These are phyloP conservation scores for Antheraea yamamai DNA, from an alignment of 2,888 invertebrate species.

Conservation along the genomic window DNA sequence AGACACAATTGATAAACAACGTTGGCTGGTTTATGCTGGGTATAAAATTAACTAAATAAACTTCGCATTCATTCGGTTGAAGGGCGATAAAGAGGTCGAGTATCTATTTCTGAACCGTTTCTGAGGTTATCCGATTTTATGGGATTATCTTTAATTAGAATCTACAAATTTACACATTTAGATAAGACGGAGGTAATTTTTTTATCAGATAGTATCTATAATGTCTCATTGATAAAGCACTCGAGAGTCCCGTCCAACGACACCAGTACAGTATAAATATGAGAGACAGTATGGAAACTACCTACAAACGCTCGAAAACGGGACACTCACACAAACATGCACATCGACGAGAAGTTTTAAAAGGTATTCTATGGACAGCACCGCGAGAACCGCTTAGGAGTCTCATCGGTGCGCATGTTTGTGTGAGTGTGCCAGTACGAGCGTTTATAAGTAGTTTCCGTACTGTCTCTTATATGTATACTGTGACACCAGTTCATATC, in stretches of 20 bases:
- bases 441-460: too few species aligned
- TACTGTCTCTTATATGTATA: too few species aligned
- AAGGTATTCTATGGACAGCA: too few species aligned
- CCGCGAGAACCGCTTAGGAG: too few species aligned
- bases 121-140: background rate
- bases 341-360: too few species aligned
- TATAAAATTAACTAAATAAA: slow-evolving; percentile 22
- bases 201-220: background rate
- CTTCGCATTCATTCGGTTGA: slow-evolving; percentile 4
- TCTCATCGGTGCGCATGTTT: too few species aligned
- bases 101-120: background rate
- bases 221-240: background rate
- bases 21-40: slow-evolving; percentile 28
- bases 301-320: too few species aligned
- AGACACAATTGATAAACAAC: slow-evolving; percentile 32
- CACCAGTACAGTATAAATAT: too few species aligned
- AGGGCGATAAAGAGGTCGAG: slow-evolving; percentile 12
- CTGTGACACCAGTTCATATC: too few species aligned
- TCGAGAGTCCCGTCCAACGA: background rate
- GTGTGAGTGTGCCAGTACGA: too few species aligned
- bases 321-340: too few species aligned
- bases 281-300: too few species aligned
- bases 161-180: background rate
- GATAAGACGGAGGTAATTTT: background rate
- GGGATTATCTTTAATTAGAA: background rate